Base-by-base conservation (phyloP, 1,140 invertebrate species). In the Dendroctonus ponderosae region DNA sequence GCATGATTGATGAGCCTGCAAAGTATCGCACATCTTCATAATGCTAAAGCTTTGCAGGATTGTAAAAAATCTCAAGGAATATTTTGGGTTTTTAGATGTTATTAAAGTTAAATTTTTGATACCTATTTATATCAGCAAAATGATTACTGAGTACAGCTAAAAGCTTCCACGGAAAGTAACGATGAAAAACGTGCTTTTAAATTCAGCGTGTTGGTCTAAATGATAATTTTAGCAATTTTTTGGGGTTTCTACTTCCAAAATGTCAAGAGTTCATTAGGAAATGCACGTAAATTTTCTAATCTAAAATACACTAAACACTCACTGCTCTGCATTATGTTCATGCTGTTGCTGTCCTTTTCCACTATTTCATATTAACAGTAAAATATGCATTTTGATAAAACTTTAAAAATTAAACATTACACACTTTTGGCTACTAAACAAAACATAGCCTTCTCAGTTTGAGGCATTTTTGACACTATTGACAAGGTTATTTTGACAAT, bases 281-380 rank as follows among this genome's bases (percentile, higher is more conserved):
- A 57, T 26, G 26, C 26, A 50, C 14, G 12, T 8, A 42, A 48
- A 48, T 37, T 60, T 44, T 46, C 26, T 7, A 26, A 12, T 7
- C 7, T 56, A 44, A 44, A 44, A 43, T 14, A 8, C 11, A 38
- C 7, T 48, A 26, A 26, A 26, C 26, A 67, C 65, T 67, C 61
- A 67, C 65, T 67, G 50, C 48, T 61, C 49, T 67, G 65, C 38
- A 67, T 44, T 52, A 61, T 67, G 42, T 61, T 67, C 65, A 67
- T 60, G 37, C 48, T 61, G 39, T 44, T 37, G 46, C 7, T 26
- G 26, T 26, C 26, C 26, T 26, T 26, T 26, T 26, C 26, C 26
- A 26, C 26, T 26, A 26, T 26, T 26, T 26, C 26, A 26, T 3
- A 26, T 26, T 26, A 26, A 26, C 26, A 26, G 26, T 26, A 26